phyloP scores from a whole-genome alignment of 1,140 invertebrate genomes.

The Harlomillsia oculata region DNA sequence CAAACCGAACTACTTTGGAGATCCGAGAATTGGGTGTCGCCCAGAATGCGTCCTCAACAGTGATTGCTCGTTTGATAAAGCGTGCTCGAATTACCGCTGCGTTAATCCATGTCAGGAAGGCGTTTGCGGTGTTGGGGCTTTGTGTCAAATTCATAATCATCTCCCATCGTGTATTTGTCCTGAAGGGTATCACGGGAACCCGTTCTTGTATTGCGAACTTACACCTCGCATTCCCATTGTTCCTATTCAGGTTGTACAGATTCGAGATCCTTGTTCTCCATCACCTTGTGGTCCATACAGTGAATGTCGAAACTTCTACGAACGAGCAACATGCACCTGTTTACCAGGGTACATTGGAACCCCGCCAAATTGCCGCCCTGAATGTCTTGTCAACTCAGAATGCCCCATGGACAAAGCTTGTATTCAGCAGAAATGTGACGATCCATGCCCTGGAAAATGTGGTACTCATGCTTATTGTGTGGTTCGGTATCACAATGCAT shows the following conservation, averaged over 20 bases:
- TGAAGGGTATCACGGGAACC: conserved; percentile 31
- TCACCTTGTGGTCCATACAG: conserved; percentile 40
- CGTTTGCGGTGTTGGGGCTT: conserved; percentile 49
- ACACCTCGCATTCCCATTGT: conserved; percentile 42
- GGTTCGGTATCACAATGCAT: too few relatives aligned
- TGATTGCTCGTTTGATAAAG: conserved; percentile 60
- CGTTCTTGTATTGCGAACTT: conserved; percentile 38
- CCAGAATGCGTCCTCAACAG: conserved; percentile 54
- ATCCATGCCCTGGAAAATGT: conserved; percentile 43
- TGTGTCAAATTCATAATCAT: conserved; percentile 42
- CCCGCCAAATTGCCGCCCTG: conserved; percentile 48
- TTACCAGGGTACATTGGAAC: conserved; percentile 37
- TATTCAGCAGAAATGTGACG: conserved; percentile 53
- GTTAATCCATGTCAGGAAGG: conserved; percentile 59
- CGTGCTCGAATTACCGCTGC: conserved; percentile 63
- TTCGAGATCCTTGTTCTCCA: conserved; percentile 35
- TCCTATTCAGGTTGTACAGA: neutral
- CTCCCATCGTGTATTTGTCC: conserved; percentile 63
- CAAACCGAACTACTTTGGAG: conserved; percentile 50
- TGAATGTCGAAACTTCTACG: conserved; percentile 36
- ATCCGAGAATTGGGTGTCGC: conserved; percentile 53
- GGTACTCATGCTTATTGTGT: too few relatives aligned
- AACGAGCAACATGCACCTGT: conserved; percentile 32
- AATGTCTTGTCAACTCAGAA: conserved; percentile 40
- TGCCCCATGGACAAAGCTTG: conserved; percentile 55